Conservation (phyloP, 2,888 invertebrate species). For the Lumbricus terrestris region DNA sequence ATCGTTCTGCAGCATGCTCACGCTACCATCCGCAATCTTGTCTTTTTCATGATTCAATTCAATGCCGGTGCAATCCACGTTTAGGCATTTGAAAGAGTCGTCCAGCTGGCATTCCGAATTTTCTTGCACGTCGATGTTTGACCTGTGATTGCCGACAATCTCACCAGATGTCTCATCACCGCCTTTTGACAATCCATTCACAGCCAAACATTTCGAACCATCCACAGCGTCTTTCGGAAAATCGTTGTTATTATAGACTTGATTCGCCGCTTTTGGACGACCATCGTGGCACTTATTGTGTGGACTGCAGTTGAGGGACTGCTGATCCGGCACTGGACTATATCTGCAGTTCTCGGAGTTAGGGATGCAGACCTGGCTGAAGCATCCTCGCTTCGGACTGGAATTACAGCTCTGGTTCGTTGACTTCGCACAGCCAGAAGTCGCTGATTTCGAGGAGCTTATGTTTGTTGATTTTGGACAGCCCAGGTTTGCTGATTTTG, state of each 20-base stretch:
- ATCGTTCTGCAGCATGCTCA: not conserved
- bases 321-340: not conserved
- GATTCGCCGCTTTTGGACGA: not conserved
- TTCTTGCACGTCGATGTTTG: not conserved
- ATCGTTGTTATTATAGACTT: not conserved
- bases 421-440: not conserved
- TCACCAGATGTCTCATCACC: not conserved
- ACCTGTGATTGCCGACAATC: not conserved
- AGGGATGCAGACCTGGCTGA: not conserved
- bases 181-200: not conserved
- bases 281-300: not conserved
- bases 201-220: not conserved
- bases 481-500: not conserved
- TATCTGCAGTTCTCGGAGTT: not conserved
- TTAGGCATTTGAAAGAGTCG: not conserved
- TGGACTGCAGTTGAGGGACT: not conserved
- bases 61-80: not conserved
- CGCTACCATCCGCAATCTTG: not conserved
- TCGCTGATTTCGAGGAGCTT: not conserved
- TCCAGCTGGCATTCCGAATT: not conserved
- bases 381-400: conserved; percentile 5
- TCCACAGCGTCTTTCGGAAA: not conserved
- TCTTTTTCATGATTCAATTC: not conserved
- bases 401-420: not conserved
- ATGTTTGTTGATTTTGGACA: not conserved